Percentiles rank a stretch among this genome's conserved stretches.
phyloP scores from a whole-genome alignment of 2,797 vertebrate genomes.

The Onychomys torridus region DNA sequence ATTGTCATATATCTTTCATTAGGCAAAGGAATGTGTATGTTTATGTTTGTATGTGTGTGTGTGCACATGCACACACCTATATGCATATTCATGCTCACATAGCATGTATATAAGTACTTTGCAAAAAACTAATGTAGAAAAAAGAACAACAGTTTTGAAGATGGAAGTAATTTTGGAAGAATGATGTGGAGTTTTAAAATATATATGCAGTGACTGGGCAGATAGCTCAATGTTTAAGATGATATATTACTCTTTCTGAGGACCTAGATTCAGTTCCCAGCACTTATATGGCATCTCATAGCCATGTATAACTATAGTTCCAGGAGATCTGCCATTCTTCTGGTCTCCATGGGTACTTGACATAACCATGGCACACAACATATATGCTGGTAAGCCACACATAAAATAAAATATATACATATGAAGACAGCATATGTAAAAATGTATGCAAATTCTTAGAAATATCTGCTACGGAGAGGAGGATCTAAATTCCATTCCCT shows the following conservation, averaged over 20 bases:
- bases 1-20: background rate
- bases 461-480: background rate
- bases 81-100: background rate
- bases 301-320: background rate
- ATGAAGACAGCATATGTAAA: background rate
- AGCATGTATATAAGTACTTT: background rate
- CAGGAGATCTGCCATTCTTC: background rate
- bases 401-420: background rate
- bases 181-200: background rate
- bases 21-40: background rate
- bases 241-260: background rate
- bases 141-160: background rate
- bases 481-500: background rate
- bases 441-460: slow-evolving; percentile 31
- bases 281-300: background rate
- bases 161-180: slow-evolving; percentile 33
- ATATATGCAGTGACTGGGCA: background rate
- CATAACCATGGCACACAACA: background rate
- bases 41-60: background rate
- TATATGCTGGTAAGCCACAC: background rate
- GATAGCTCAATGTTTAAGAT: background rate
- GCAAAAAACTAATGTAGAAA: background rate
- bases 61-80: background rate
- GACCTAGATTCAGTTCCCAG: background rate
- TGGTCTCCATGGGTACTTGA: background rate